Evolutionary conservation across 2,888 invertebrate species (phyloP).

Genomic region (Mimachlamys varia): DNA sequence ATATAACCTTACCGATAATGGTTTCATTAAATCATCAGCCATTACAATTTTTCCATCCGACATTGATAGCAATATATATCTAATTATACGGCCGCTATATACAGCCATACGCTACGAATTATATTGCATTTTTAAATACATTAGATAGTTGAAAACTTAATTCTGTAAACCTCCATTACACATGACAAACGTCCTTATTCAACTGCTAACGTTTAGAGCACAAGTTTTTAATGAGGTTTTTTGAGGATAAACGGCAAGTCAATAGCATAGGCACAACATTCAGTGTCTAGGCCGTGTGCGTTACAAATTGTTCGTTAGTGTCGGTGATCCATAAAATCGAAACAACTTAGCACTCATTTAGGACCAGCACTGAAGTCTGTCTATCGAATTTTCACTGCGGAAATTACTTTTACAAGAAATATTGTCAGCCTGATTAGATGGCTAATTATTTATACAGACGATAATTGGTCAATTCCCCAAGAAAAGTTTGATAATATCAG

Average conservation of each 20-base stretch:
- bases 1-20: too few relatives aligned
- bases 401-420: not conserved
- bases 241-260: not conserved
- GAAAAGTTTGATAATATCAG: not conserved
- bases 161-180: not conserved
- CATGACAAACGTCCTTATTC: not conserved
- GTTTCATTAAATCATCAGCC: too few relatives aligned
- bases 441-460: not conserved
- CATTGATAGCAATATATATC: too few relatives aligned
- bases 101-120: too few relatives aligned
- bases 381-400: not conserved
- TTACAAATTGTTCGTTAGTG: conserved; percentile 1
- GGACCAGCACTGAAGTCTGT: not conserved
- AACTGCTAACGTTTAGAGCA: not conserved
- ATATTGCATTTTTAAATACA: too few relatives aligned
- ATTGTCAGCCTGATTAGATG: not conserved
- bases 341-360: conserved; percentile 16
- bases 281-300: not conserved
- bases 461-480: not conserved
- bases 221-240: not conserved
- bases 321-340: conserved; percentile 16
- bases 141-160: not conserved
- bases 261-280: not conserved
- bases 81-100: too few relatives aligned
- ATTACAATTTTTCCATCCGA: too few relatives aligned